Evolutionary conservation across 2,888 invertebrate species (phyloP), one percentile per base, ranked within the genome.

Genomic region (Mesochorus sp.): DNA sequence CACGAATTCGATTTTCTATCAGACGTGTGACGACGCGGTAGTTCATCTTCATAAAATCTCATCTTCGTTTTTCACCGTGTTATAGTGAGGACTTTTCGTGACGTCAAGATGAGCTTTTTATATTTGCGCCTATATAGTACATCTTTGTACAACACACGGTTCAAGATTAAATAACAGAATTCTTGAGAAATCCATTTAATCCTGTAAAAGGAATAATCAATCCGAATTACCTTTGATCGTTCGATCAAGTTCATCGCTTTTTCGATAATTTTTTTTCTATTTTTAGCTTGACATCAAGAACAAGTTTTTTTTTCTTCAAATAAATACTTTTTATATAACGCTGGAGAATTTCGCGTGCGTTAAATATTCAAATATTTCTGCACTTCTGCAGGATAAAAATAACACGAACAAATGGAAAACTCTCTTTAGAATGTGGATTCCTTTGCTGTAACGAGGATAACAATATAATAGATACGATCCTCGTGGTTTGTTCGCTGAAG

Each of bases 1-100:
- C 47, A 21, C 61, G 66, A 62, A 55, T 62, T 17, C 55, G 57
- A 68, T 68, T 77, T 77, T 73, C 68, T 39, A 72, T 67, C 72
- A 55, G 44, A 28, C 49, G 3, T 24, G 12, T 14, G n/a, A n/a
- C 26, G 3, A 59, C 51, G n/a, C 19, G 8, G 14, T 37, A 3
- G 74, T 49, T 59, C 59, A 51, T 53, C 61, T 62, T 39, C 62
- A 34, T 19, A 19, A 57, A 77, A 73, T 73, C 68, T 64, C 51
- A 62, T 73, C 34, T 62, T 31, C 62, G 10, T 55, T 68, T 68
- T 64, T 49, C 49, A 51, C n/a, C n/a, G 39, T 6, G 31, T 42
- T 57, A 19, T 53, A 19, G 19, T 21, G 37, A 47, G 21, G 2
- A 44, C 28, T 49, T 26, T 59, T 42, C 55, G 44, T 28, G 61